Evolutionary conservation across 2,888 invertebrate species (phyloP).

Genomic region (Tenthredo amoena): DNA sequence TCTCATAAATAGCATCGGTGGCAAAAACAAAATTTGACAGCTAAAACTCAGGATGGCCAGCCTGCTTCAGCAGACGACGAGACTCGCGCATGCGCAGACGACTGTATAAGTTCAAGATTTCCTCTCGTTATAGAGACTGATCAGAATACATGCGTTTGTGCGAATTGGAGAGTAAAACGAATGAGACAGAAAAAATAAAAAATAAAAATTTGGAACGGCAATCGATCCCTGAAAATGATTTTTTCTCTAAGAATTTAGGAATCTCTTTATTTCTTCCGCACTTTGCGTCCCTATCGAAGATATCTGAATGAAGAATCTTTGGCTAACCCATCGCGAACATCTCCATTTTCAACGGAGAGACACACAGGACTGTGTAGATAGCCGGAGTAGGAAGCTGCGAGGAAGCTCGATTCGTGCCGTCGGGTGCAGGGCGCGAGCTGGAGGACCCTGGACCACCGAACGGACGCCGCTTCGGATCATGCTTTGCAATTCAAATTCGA

Average conservation of each 20-base stretch:
- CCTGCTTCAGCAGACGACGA: no score
- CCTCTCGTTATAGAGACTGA: no score
- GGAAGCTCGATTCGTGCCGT: constrained; percentile 55
- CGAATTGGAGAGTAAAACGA: no score
- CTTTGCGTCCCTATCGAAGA: background rate
- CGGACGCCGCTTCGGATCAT: constrained; percentile 56
- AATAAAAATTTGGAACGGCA: background rate
- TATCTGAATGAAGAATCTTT: constrained; percentile 14
- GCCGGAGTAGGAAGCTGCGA: constrained; percentile 6
- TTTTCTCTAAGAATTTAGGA: background rate
- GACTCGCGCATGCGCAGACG: no score
- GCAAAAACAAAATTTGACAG: no score
- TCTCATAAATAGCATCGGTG: no score
- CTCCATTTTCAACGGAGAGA: constrained; percentile 22
- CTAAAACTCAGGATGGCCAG: no score
- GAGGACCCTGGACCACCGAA: constrained; percentile 58
- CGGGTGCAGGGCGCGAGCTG: constrained; percentile 27
- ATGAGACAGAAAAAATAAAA: background rate
- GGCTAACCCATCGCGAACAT: constrained; percentile 33
- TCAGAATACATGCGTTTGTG: no score
- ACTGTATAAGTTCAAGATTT: no score
- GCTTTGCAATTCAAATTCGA: constrained; percentile 75
- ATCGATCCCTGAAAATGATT: background rate
- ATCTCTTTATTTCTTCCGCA: background rate
- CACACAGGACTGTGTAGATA: constrained; percentile 1